Evolutionary conservation across 2,113 vertebrate species (phyloP), one percentile per base, ranked within the genome.

Genomic region (Siniperca knerii): DNA sequence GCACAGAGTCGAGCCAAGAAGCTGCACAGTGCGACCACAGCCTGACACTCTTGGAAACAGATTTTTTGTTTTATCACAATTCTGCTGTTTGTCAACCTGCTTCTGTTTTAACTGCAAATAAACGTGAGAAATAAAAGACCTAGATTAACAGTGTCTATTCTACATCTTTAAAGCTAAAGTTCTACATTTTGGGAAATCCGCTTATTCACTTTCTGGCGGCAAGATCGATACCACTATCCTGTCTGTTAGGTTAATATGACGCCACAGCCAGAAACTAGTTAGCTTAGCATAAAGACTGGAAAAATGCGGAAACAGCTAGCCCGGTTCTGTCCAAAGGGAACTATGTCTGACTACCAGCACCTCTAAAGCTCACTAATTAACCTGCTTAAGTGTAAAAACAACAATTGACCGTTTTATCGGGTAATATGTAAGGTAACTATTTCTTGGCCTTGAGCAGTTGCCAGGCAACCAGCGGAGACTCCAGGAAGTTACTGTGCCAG

Each of bases 101-200:
- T 83, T 84, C 72, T 78, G 77, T 86, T 89, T 68, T 20, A 83
- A 79, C 75, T 71, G 52, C 66, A 70, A 87, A 82, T 89, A 82
- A 88, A 88, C 4, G 1, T 23, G 25, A 84, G 11, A 74, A 48
- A 62, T 23, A 13, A 57, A 67, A 58, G 7, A 33, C 21, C 15
- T 7, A 7, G 4, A 67, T 6, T 4, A 9, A 33, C 10, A 1
- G 2, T 18, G 58, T 62, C 18, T 35, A 25, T 58, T 74, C 8
- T 44, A 0, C 2, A 12, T 44, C 15, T 44, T 44, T 5, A 18
- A 54, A 40, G 0, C 12, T 37, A 4, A 35, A 1, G 10, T 13
- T 40, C 35, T 20, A 37, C 60, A 15, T 20, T 50, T 69, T 6
- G 46, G 15, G 67, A 68, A 50, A 50, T 35, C 0, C 0, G 4